A percentile compares a stretch with the other conserved stretches of the same genome.
Conservation (phyloP, 2,888 invertebrate species). For the Sabellastarte sp. region DNA sequence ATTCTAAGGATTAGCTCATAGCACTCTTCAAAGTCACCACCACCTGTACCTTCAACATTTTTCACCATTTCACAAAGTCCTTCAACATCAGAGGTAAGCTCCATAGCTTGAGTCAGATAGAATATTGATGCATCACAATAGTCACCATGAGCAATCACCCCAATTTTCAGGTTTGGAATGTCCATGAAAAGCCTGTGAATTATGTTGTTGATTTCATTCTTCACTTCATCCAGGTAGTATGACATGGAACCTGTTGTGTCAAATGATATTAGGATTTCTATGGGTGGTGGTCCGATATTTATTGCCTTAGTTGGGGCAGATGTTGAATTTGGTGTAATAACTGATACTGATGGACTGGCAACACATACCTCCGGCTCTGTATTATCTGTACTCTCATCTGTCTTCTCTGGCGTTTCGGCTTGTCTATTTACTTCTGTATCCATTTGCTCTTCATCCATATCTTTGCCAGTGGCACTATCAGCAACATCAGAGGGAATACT, state of each 20-base stretch:
- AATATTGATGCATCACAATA: conserved; percentile 44
- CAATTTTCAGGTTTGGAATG: conserved; percentile 47
- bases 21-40: conserved; percentile 50
- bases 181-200: conserved; percentile 48
- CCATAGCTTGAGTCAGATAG: conserved; percentile 46
- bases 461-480: no score
- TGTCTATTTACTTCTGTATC: no score
- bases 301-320: no score
- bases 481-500: no score
- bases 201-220: conserved; percentile 41
- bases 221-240: conserved; percentile 40
- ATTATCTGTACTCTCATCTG: no score
- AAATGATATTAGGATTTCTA: conserved; percentile 46
- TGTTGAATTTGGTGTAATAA: no score
- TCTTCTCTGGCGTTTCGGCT: no score
- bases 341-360: no score
- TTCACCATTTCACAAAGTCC: conserved; percentile 42
- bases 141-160: conserved; percentile 53
- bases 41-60: conserved; percentile 41
- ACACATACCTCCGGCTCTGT: no score
- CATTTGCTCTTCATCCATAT: no score
- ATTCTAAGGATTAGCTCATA: conserved; percentile 48
- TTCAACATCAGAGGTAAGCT: conserved; percentile 39
- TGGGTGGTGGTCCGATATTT: conserved; percentile 18
- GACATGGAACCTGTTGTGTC: conserved; percentile 53